Conservation (phyloP, 2,888 invertebrate genomes). For the Drosophila neoperkinsi region DNA sequence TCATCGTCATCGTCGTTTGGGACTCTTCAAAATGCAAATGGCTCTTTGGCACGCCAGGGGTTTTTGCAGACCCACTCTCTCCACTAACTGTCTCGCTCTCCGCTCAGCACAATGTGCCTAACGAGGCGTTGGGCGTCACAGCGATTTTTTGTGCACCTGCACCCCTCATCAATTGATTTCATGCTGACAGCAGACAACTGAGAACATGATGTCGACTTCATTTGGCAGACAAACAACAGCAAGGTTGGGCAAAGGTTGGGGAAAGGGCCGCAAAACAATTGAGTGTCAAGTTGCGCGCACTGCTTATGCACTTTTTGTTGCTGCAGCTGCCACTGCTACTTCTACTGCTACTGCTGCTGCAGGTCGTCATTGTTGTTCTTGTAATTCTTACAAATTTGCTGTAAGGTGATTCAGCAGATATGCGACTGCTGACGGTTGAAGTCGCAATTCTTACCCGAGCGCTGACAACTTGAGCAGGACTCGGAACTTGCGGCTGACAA, state of each 20-base stretch:
- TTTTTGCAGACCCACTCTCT: not conserved
- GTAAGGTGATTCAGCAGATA: constrained; percentile 59
- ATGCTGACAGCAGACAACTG: constrained; percentile 61
- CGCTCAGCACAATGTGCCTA: constrained; percentile 49
- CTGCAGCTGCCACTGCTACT: constrained; percentile 6
- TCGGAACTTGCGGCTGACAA: constrained; percentile 42
- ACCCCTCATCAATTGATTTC: constrained; percentile 70
- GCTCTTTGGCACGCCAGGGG: constrained; percentile 71
- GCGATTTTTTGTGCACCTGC: constrained; percentile 42
- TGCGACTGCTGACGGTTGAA: constrained; percentile 33
- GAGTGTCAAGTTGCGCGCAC: constrained; percentile 70
- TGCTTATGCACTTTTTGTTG: constrained; percentile 49
- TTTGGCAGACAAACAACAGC: constrained; percentile 43
- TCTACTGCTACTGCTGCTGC: constrained; percentile 2
- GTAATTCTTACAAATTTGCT: constrained; percentile 44
- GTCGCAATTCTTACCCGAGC: constrained; percentile 13
- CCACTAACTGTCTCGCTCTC: not conserved
- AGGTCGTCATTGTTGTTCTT: constrained; percentile 14
- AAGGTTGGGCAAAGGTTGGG: not conserved
- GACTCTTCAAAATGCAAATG: constrained; percentile 75
- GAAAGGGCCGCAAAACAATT: constrained; percentile 45
- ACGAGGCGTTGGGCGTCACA: constrained; percentile 52
- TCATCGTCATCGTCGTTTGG: constrained; percentile 26
- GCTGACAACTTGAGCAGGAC: constrained; percentile 39
- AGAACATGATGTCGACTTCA: constrained; percentile 54